Conservation (phyloP, 2,888 invertebrate genomes). For the Gastracanthus pulcherrimus region DNA sequence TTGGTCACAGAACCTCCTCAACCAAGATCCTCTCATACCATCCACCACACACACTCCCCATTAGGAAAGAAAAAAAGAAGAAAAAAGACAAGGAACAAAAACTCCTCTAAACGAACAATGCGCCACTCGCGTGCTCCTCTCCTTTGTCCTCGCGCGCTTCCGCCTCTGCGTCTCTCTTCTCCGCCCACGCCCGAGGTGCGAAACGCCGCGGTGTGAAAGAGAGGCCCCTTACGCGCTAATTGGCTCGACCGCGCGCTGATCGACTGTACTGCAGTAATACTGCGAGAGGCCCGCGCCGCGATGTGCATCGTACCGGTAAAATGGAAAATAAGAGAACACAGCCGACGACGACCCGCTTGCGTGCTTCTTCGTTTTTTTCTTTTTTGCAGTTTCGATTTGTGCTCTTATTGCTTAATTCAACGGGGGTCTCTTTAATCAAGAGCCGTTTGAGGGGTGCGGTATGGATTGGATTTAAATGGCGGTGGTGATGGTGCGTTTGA, state of each 20-base stretch:
- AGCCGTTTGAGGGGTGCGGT: neutral
- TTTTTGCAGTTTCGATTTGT: constrained; percentile 10
- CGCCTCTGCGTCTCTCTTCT: neutral
- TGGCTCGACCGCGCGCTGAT: constrained; percentile 34
- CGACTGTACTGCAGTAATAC: neutral
- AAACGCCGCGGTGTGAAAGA: too few relatives aligned
- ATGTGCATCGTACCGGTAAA: too few relatives aligned
- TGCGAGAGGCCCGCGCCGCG: too few relatives aligned
- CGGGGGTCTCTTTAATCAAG: constrained; percentile 38
- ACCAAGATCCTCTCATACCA: too few relatives aligned
- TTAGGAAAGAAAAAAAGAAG: too few relatives aligned
- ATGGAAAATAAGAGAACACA: neutral
- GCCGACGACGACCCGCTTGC: neutral
- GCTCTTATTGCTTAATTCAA: constrained; percentile 44
- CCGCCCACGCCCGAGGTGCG: neutral
- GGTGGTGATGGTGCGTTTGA: neutral
- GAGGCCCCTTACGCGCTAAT: constrained; percentile 49
- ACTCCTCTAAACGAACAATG: too few relatives aligned
- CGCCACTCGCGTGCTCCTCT: too few relatives aligned
- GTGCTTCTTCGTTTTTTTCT: neutral
- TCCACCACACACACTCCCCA: too few relatives aligned
- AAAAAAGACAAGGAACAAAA: too few relatives aligned
- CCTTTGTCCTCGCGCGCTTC: constrained; percentile 7
- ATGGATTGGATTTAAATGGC: neutral
- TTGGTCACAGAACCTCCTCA: too few relatives aligned